Base-by-base conservation (phyloP, 2,888 invertebrate species). In the Catonia carolina region DNA sequence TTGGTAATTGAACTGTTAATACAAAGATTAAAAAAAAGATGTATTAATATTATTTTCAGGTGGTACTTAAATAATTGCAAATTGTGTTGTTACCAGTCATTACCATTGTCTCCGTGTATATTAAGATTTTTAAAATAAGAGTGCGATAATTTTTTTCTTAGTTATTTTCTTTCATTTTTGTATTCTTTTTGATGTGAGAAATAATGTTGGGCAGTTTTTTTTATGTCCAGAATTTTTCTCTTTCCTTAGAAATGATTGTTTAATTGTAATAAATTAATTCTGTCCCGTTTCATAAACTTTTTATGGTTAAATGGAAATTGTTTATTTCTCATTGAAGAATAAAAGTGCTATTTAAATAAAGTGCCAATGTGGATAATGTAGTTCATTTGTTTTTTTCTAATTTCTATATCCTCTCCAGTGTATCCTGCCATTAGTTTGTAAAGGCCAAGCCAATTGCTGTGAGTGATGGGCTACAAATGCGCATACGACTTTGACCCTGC, bases 341-440 rank as follows among this genome's bases (percentile, higher is more conserved):
- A 54, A 60, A 59, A 61, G 59, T 59, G 59, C 59, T 61, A 61
- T 59, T 61, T 59, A 59, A 59, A 61, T 59, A 61, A 59, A 61
- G 59, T 61, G 59, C 60, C 60, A 61, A 59, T 61, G 59, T 59
- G 55, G 55, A 61, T 53, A 39, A 53, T 55, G 55, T 55, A 49
- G 27, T 42, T 18, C n/a, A 18, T 22, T 15, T 22, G 17, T 42
- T 2, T 12, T 42, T 22, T 20, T 42, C 42, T 22, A 18, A n/a
- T 18, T 42, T 42, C 42, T 42, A 18, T 18, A 18, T 42, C 14
- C 20, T 14, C 20, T 18, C 42, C 15, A 8, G 6, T 39, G n/a
- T 3, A 39, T 39, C 39, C n/a, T 37, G 37, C n/a, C n/a, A n/a
- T n/a, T n/a, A n/a, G n/a, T n/a, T n/a, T n/a, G n/a, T n/a, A n/a